phyloP scores from a whole-genome alignment of 2,113 vertebrate species.

The Gambusia holbrooki region DNA sequence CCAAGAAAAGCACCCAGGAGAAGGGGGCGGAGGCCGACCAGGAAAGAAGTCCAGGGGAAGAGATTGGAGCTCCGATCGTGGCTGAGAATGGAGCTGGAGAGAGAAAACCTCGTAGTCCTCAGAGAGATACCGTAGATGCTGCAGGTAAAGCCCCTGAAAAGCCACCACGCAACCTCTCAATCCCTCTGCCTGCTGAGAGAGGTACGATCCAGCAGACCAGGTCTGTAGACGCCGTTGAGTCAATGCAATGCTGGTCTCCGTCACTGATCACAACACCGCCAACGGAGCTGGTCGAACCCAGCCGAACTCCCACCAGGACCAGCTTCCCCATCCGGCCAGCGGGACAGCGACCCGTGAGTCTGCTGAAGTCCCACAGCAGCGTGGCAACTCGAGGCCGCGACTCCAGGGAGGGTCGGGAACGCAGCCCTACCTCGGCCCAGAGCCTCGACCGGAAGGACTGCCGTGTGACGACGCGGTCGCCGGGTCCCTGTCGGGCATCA shows the following conservation, averaged over 20 bases:
- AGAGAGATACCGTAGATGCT: constrained; percentile 48
- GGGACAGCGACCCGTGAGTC: constrained; percentile 72
- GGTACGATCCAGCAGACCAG: constrained; percentile 12
- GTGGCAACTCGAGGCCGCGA: constrained; percentile 68
- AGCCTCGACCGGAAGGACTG: constrained; percentile 80
- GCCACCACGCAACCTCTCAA: constrained; percentile 47
- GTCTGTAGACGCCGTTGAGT: constrained; percentile 49
- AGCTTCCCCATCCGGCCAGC: constrained; percentile 65
- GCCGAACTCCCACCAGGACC: constrained; percentile 63
- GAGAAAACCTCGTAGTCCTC: constrained; percentile 37
- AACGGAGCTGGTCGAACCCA: constrained; percentile 49
- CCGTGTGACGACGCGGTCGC: constrained; percentile 64
- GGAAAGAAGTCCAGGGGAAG: not conserved
- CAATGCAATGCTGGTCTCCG: constrained; percentile 41
- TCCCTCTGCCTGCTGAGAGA: constrained; percentile 62
- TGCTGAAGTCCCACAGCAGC: constrained; percentile 77
- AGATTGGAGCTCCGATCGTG: constrained; percentile 22
- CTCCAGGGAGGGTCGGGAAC: constrained; percentile 72
- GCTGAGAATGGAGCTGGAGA: constrained; percentile 48
- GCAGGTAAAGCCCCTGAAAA: constrained; percentile 48
- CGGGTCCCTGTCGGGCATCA: constrained; percentile 83
- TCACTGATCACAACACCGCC: constrained; percentile 16
- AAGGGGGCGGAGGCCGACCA: constrained; percentile 46
- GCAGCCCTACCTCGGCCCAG: constrained; percentile 79
- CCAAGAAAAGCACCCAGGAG: constrained; percentile 51